phyloP scores from a whole-genome alignment of 2,888 invertebrate species.

The Cerastis leucographa region DNA sequence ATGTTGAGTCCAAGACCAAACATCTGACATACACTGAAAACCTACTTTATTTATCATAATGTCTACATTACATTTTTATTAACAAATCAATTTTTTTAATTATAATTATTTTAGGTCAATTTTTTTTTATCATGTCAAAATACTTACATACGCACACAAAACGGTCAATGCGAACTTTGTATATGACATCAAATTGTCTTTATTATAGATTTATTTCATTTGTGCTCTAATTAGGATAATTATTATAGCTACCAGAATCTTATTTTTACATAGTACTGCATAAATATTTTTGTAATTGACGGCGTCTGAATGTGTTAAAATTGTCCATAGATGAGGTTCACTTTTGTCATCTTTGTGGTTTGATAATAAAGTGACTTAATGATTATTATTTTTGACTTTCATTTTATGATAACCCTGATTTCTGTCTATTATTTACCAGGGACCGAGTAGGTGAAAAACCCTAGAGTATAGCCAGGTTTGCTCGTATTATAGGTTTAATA shows the following conservation, averaged over 20 bases:
- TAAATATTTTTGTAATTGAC: conserved; percentile 51
- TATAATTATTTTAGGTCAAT: background rate
- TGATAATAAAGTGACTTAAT: conserved; percentile 89
- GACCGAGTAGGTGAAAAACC: background rate
- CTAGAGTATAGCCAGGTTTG: background rate
- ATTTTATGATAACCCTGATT: conserved; percentile 22
- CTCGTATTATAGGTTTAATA: background rate
- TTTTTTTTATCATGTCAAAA: background rate
- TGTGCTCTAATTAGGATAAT: conserved; percentile 5
- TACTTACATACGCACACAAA: conserved; percentile 6
- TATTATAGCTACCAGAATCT: conserved; percentile 12
- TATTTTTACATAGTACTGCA: conserved; percentile 29
- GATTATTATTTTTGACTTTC: conserved; percentile 67
- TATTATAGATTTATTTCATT: conserved; percentile 1
- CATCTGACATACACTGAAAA: background rate
- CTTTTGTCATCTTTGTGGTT: conserved; percentile 88
- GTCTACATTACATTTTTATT: background rate
- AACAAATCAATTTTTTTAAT: background rate
- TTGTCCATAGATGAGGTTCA: conserved; percentile 88
- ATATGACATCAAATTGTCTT: conserved; percentile 2
- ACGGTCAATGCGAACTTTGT: background rate
- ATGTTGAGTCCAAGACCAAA: conserved; percentile 25
- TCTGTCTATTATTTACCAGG: background rate
- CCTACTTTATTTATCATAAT: background rate
- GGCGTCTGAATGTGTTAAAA: conserved; percentile 63